Evolutionary conservation across 2,113 vertebrate species (phyloP), one percentile per base, ranked within the genome.

Genomic region (Trogon melanurus): DNA sequence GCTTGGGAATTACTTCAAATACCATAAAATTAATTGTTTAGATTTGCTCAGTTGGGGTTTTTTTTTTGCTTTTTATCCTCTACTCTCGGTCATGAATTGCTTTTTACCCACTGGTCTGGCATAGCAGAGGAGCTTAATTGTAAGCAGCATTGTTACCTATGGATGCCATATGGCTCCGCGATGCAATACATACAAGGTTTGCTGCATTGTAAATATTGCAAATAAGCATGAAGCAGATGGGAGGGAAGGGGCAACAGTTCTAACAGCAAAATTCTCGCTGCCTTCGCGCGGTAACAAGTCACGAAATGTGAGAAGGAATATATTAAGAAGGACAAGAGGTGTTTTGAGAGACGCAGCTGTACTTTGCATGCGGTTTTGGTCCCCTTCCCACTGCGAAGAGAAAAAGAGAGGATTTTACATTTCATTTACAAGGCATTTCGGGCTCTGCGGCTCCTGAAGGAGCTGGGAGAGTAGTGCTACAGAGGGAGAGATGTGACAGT

Each of bases 171-270:
- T 18, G 95, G 82, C 85, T 83, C 50, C n/a, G 3, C 65, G 3
- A 2, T 1, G 47, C 54, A 5, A 23, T 1, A 1, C 64, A 14
- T 5, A 5, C 4, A 16, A 32, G 76, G n/a, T 64, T 73, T 50
- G 86, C 83, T 74, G 92, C 83, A 4, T 1, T 12, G 36, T 21
- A 57, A 80, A 79, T 1, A 16, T 67, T 7, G 67, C 71, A 76
- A 71, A 94, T 44, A 53, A 84, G 78, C 88, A 13, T 0, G 47
- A 60, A 90, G 91, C 91, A 94, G 95, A 76, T 70, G 95, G 92
- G 72, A 83, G 92, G 79, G 67, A 73, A 83, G 94, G 85, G 94
- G 85, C 85, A 91, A 12, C 62, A 4, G 79, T 10, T 79, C 3
- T 8, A 79, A 21, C 82, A 64, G 88, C 45, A 3, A 36, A 75